Base-by-base conservation (phyloP, 2,888 invertebrate species). In the Druceiella hillmani region DNA sequence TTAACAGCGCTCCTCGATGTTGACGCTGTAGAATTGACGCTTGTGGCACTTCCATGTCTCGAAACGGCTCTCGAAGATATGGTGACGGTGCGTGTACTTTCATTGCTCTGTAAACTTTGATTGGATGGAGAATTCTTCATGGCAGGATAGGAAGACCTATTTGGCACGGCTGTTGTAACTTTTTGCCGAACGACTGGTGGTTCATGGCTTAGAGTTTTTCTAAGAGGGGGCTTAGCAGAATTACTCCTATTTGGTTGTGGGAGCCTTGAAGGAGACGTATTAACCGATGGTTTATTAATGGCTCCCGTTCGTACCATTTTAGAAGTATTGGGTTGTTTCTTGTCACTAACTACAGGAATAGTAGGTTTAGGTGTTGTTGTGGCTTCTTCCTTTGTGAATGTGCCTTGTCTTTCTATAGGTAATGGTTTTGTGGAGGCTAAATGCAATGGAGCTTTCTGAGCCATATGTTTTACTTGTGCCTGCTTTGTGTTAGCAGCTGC, bases 381-480 rank as follows among this genome's bases (percentile, higher is more conserved):
- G 46, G 68, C 67, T 24, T 88, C 87, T 51, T 92, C 91, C 62
- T 92, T 93, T 0, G 90, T 88, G 57, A 94, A 94, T 0, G 94
- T 94, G 9, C 90, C 90, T 61, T 94, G 92, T 16, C 93, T 75
- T 48, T 87, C 86, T 20, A 87, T 58, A 1, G 76, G 74, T 35
- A 73, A 56, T 1, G 75, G 69, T 47, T 66, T 69, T 4, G 57
- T 51, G n/a, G n/a, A n/a, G n/a, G n/a, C n/a, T n/a, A n/a, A n/a
- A n/a, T n/a, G n/a, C n/a, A n/a, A n/a, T n/a, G n/a, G n/a, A n/a
- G n/a, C n/a, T n/a, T n/a, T n/a, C n/a, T n/a, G n/a, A n/a, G n/a
- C n/a, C n/a, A n/a, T n/a, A n/a, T n/a, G n/a, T n/a, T n/a, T n/a
- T n/a, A n/a, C n/a, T n/a, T n/a, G n/a, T n/a, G n/a, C n/a, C n/a